Conservation (phyloP, 2,113 vertebrate genomes). For the Copsychus sechellarum region DNA sequence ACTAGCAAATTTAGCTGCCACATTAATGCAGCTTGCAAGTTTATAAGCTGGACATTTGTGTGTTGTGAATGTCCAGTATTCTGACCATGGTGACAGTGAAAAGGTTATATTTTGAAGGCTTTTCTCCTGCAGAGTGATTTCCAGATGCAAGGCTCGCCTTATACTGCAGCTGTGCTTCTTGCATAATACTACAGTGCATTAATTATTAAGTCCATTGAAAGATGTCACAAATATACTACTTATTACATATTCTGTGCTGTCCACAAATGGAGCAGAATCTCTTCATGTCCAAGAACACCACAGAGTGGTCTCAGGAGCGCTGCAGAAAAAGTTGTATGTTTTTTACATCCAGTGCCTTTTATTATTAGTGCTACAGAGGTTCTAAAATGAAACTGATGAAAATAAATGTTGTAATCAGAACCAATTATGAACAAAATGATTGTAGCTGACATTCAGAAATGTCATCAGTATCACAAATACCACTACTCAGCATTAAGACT, state of each 20-base stretch:
- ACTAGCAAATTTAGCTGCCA: constrained; percentile 75
- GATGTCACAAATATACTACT: constrained; percentile 55
- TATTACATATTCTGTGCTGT: constrained; percentile 1
- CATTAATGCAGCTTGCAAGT: constrained; percentile 70
- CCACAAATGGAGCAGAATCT: not conserved
- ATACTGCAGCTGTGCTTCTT: constrained; percentile 47
- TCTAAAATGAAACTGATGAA: constrained; percentile 27
- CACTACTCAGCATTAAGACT: not conserved
- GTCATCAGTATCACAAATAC: not conserved
- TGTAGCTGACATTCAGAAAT: not conserved
- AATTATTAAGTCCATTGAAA: constrained; percentile 52
- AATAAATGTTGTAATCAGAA: constrained; percentile 32
- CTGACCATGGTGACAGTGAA: constrained; percentile 58
- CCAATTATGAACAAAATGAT: not conserved
- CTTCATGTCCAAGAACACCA: not conserved
- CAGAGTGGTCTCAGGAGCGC: not conserved
- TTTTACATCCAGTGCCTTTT: not conserved
- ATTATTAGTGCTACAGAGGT: not conserved
- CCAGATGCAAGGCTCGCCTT: constrained; percentile 21
- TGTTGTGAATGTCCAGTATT: constrained; percentile 63
- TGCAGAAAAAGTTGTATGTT: not conserved
- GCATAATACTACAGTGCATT: constrained; percentile 41
- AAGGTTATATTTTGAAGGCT: constrained; percentile 66
- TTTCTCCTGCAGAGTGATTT: constrained; percentile 51
- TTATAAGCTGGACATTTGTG: constrained; percentile 68